These are phyloP conservation scores for Schizopygopsis malacanthus DNA, from an alignment of 2,797 vertebrate genomes.

Conservation along the genomic window DNA sequence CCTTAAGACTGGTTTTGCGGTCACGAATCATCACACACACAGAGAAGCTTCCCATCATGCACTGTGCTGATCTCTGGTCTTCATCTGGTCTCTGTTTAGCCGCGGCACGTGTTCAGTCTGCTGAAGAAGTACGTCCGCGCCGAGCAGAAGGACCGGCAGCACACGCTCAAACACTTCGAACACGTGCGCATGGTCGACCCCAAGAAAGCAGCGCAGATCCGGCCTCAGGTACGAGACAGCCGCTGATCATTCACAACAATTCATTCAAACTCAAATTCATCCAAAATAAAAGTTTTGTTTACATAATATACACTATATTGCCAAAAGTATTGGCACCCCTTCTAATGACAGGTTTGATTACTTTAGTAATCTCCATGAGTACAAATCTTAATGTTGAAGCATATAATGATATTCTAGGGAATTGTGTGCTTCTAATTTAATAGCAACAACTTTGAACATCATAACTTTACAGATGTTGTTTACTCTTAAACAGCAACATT, in stretches of 20 bases:
- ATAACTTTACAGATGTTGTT: too few relatives aligned
- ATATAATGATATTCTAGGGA: too few relatives aligned
- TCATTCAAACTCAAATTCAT: too few relatives aligned
- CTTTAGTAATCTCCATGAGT: too few relatives aligned
- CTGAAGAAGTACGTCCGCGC: conserved; percentile 96
- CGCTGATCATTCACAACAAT: background rate
- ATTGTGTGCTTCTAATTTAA: too few relatives aligned
- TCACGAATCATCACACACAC: conserved; percentile 6
- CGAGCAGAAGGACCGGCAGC: conserved; percentile 97
- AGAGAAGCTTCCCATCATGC: background rate
- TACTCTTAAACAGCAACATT: too few relatives aligned
- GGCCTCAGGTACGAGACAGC: conserved; percentile 84
- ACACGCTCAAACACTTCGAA: conserved; percentile 96
- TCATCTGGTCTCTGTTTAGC: conserved; percentile 74
- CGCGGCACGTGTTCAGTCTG: conserved; percentile 93
- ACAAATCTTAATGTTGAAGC: too few relatives aligned
- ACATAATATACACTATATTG: too few relatives aligned
- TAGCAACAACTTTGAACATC: too few relatives aligned
- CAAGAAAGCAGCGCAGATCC: conserved; percentile 97
- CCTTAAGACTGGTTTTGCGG: background rate
- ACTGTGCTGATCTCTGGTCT: conserved; percentile 64
- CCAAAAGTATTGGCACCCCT: too few relatives aligned
- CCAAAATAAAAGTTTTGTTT: too few relatives aligned
- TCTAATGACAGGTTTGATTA: too few relatives aligned
- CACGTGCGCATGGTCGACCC: conserved; percentile 96